These are phyloP conservation scores for Lemur catta DNA, from an alignment of 2,797 vertebrate species.

Conservation along the genomic window DNA sequence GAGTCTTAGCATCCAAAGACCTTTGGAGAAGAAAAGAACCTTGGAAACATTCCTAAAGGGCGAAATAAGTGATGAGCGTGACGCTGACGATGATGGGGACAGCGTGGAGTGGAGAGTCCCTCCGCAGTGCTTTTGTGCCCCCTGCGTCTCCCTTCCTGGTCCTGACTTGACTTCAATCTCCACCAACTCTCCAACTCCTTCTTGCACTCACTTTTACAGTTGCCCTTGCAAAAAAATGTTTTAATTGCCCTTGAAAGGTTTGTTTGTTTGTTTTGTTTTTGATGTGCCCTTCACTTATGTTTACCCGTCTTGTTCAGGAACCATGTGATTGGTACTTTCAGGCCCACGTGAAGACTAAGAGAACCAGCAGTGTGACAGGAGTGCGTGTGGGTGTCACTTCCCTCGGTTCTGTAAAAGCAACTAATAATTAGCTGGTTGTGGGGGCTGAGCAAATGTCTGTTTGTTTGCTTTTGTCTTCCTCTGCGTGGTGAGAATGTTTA, in stretches of 20 bases:
- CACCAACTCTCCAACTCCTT: neutral
- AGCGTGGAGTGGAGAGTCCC: neutral
- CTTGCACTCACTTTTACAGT: neutral
- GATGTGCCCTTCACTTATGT: neutral
- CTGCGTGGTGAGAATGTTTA: neutral
- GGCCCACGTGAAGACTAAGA: neutral
- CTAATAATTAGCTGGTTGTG: neutral
- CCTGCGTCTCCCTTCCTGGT: accelerated
- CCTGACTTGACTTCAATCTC: neutral
- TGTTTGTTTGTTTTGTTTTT: neutral
- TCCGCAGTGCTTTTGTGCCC: too few relatives aligned
- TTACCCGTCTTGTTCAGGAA: neutral
- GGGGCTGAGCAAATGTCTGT: neutral
- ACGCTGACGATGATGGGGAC: neutral
- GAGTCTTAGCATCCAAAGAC: neutral
- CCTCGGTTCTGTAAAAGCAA: neutral
- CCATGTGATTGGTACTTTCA: accelerated
- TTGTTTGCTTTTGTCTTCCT: constrained; percentile 10
- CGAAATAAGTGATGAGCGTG: neutral
- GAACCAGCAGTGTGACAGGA: neutral
- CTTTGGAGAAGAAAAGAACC: neutral
- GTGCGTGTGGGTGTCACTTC: accelerated
- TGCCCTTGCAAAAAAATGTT: neutral
- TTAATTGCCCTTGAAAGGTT: neutral
- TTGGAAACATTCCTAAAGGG: neutral